Base-by-base conservation (phyloP, 1,140 invertebrate genomes). In the Platorchestia sp. region DNA sequence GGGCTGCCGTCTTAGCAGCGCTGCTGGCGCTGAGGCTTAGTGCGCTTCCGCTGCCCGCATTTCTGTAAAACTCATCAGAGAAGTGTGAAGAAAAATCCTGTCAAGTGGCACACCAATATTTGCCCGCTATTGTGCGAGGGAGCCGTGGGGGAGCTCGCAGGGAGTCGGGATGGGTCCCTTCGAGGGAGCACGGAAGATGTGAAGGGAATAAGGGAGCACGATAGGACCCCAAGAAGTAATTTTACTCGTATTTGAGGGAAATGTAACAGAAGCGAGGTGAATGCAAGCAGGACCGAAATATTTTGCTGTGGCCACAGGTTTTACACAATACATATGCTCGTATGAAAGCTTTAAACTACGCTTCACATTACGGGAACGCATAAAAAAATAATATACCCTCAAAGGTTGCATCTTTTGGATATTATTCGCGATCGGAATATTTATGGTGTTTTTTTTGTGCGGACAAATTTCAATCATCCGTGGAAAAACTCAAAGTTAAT, bases 11-110 rank as follows among this genome's bases (percentile, higher is more conserved):
- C 91, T 45, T 47, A 40, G 40, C 41, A 93, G 43, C 91, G 43
- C 91, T 44, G 43, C 91, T 42, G 36, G 45, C 40, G 27, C 41
- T 44, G 44, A 41, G 41, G 91, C 91, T 93, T 44, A 93, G 91
- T 44, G 44, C 44, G 45, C 43, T 45, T 5, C 91, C 36, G 45
- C 91, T 44, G 91, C 45, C 91, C 91, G 91, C 91, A 93, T 93
- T 93, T 93, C 91, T 93, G 91, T 93, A 93, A 93, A 93, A 93
- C 91, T 93, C 91, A 93, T 93, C 91, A 93, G 91, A 45, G 91
- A 93, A 93, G 91, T 93, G 91, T 93, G 91, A 93, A 93, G 91
- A 93, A 93, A 93, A 93, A 93, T 93, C 91, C 91, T 93, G 91
- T 93, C 91, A 93, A 93, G 91, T 93, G 91, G 91, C 91, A 93